A percentile compares a stretch with the other conserved stretches of the same genome.
Evolutionary conservation across 2,797 vertebrate genomes (phyloP).

Genomic region (Scyliorhinus canicula): DNA sequence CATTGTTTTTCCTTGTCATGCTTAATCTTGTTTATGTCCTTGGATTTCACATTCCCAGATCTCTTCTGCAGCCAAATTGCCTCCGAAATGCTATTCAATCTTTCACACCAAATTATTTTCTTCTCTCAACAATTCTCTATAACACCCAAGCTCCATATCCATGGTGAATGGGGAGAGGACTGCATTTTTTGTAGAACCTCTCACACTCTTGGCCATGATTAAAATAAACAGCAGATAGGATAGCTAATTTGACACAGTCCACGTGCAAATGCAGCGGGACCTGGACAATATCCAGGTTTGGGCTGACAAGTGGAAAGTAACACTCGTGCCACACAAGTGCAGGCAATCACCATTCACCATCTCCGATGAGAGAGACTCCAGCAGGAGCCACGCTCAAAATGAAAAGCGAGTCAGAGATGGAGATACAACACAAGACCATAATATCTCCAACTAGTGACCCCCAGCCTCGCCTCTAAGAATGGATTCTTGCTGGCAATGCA

Average conservation of each 20-base stretch:
- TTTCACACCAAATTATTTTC: neutral
- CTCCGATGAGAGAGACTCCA: too few species aligned
- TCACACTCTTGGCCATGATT: neutral
- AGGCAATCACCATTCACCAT: too few species aligned
- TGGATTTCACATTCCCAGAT: neutral
- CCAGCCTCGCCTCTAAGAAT: neutral
- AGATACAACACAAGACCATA: neutral
- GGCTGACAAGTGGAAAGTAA: too few species aligned
- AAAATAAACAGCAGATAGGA: neutral
- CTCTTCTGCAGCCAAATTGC: neutral
- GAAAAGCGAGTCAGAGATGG: neutral
- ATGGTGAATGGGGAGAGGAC: neutral
- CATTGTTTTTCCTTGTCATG: neutral
- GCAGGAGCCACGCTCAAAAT: neutral
- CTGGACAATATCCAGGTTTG: too few species aligned
- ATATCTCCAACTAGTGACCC: too few species aligned
- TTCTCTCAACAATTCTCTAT: neutral
- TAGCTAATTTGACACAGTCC: neutral
- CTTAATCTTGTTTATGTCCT: neutral
- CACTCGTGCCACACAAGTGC: too few species aligned
- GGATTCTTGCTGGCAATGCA: neutral
- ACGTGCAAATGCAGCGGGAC: too few species aligned
- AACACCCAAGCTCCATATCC: neutral
- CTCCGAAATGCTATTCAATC: neutral
- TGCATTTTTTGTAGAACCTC: neutral